phyloP scores from a whole-genome alignment of 1,140 invertebrate species.

The Cecropterus lyciades region DNA sequence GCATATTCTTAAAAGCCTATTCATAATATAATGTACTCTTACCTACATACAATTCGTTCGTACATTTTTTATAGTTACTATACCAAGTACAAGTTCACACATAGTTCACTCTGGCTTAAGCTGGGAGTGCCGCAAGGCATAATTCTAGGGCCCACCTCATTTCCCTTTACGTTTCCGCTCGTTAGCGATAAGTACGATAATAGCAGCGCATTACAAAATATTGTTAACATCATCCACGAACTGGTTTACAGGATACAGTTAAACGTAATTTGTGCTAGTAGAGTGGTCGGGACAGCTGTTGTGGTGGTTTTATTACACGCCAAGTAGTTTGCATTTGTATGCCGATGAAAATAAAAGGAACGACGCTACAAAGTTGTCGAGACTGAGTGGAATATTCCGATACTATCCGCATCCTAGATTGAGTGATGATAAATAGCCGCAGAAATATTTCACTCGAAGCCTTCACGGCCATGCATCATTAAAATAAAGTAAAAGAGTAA shows the following conservation, averaged over 20 bases:
- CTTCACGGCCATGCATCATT: slow-evolving; percentile 26
- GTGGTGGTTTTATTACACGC: slow-evolving; percentile 44
- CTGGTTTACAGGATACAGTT: slow-evolving; percentile 66
- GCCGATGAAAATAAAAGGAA: slow-evolving; percentile 42
- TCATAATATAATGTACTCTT: no score
- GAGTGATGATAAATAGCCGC: slow-evolving; percentile 46
- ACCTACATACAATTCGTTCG: no score
- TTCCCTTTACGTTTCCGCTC: slow-evolving; percentile 66
- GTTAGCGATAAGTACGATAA: slow-evolving; percentile 71
- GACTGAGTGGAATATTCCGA: slow-evolving; percentile 56
- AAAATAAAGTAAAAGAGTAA: slow-evolving; percentile 14
- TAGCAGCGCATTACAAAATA: slow-evolving; percentile 65
- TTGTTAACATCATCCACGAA: slow-evolving; percentile 59
- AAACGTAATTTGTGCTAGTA: slow-evolving; percentile 66
- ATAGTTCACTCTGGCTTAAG: slow-evolving; percentile 9
- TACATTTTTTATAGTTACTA: no score
- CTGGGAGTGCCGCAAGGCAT: slow-evolving; percentile 54
- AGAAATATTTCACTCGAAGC: slow-evolving; percentile 38
- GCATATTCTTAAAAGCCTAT: no score
- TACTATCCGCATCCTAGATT: slow-evolving; percentile 43
- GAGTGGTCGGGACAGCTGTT: slow-evolving; percentile 50
- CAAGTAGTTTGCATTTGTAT: slow-evolving; percentile 37
- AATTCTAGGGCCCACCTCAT: slow-evolving; percentile 58
- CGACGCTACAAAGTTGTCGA: slow-evolving; percentile 40
- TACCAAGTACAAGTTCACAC: neutral